Conservation (phyloP, 2,797 vertebrate genomes). For the Centroberyx gerrardi region DNA sequence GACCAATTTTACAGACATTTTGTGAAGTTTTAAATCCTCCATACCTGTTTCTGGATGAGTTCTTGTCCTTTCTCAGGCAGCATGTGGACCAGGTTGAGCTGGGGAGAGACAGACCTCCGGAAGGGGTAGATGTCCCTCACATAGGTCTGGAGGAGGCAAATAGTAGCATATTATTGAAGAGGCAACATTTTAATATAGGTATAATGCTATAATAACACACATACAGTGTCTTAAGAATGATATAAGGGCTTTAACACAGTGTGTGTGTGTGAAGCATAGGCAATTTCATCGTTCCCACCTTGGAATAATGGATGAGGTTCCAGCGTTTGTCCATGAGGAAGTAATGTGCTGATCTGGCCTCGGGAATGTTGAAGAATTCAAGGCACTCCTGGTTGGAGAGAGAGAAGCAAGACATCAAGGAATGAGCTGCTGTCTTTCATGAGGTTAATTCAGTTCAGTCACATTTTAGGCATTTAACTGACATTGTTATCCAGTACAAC, state of each 20-base stretch:
- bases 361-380: constrained; percentile 99
- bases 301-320: constrained; percentile 99
- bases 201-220: too few species aligned
- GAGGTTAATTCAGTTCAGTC: not conserved
- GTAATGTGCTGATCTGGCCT: constrained; percentile 95
- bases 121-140: constrained; percentile 99
- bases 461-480: too few species aligned
- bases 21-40: not conserved
- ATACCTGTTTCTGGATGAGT: constrained; percentile 98
- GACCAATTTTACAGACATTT: not conserved
- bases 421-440: not conserved
- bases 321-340: constrained; percentile 99
- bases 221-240: too few species aligned
- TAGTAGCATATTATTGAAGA: not conserved
- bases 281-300: constrained; percentile 82
- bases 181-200: too few species aligned
- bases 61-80: constrained; percentile 98
- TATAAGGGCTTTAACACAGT: too few species aligned
- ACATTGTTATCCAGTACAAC: too few species aligned
- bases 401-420: not conserved
- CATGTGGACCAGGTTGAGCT: constrained; percentile 98
- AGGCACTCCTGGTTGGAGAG: constrained; percentile 90
- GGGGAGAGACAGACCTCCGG: constrained; percentile 96
- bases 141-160: constrained; percentile 88
- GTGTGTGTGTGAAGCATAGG: not conserved